These are phyloP conservation scores for Ceratothoa steindachneri DNA, from an alignment of 2,888 invertebrate species.

Conservation along the genomic window DNA sequence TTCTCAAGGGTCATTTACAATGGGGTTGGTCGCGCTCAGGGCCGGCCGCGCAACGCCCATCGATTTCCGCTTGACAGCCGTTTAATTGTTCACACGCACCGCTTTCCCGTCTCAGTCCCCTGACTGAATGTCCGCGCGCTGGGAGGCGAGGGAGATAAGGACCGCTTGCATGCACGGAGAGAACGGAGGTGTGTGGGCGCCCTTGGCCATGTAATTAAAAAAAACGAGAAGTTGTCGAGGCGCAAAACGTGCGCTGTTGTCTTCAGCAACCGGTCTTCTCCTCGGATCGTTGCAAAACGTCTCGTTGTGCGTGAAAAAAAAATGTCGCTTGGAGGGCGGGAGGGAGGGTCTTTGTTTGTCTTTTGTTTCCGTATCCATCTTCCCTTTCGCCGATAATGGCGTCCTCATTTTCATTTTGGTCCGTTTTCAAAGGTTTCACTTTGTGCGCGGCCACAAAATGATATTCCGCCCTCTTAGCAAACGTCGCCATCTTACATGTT, in stretches of 20 bases:
- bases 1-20: neutral
- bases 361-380: neutral
- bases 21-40: neutral
- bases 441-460: too few species aligned
- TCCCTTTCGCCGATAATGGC: too few species aligned
- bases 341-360: too few species aligned
- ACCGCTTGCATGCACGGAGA: neutral
- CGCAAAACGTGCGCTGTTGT: too few species aligned
- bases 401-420: too few species aligned
- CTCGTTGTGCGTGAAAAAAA: too few species aligned
- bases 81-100: constrained; percentile 39
- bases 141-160: neutral
- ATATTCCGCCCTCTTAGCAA: too few species aligned
- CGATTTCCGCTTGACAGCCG: constrained; percentile 40
- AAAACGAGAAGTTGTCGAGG: neutral
- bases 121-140: neutral
- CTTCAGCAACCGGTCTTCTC: too few species aligned
- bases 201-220: neutral
- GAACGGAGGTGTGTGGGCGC: neutral
- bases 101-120: constrained; percentile 9
- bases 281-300: too few species aligned
- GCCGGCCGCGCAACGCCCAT: constrained; percentile 18
- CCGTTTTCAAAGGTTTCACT: too few species aligned
- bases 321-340: too few species aligned
- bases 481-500: too few species aligned